phyloP scores from a whole-genome alignment of 1,140 invertebrate species.

The Heliconius eleuchia region DNA sequence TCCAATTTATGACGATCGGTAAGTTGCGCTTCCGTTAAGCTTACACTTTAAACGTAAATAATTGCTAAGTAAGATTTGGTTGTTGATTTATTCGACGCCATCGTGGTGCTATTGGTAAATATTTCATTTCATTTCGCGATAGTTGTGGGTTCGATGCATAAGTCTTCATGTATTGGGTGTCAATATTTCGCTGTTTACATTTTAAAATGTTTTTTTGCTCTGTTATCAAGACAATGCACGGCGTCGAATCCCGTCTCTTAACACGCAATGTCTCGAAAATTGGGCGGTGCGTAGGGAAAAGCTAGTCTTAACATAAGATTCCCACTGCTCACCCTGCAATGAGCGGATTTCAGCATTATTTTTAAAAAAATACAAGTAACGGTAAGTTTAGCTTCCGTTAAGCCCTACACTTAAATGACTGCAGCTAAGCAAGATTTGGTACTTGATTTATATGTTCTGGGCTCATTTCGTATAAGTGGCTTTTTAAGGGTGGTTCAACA shows the following conservation, averaged over 20 bases:
- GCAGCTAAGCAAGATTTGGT: conserved; percentile 40
- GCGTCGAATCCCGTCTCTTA: no score
- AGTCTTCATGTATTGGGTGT: background rate
- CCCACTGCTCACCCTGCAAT: no score
- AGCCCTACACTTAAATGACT: conserved; percentile 49
- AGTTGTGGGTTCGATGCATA: background rate
- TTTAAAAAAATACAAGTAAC: background rate
- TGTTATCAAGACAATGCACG: no score
- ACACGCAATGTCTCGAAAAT: no score
- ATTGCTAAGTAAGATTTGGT: conserved; percentile 45
- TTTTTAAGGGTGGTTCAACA: background rate
- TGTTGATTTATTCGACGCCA: conserved; percentile 12
- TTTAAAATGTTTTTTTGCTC: background rate
- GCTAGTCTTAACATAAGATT: no score
- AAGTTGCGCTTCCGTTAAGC: conserved; percentile 48
- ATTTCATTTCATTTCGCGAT: background rate
- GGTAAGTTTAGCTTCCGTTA: conserved; percentile 47
- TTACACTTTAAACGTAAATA: conserved; percentile 50
- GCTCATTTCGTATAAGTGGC: conserved; percentile 6
- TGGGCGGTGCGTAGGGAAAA: no score
- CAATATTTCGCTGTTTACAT: background rate
- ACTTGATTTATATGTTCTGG: conserved; percentile 19
- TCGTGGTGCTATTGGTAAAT: background rate
- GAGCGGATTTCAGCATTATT: background rate
- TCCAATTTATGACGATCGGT: conserved; percentile 51